Evolutionary conservation across 2,113 vertebrate genomes (phyloP).

Genomic region (Tamias sibiricus): DNA sequence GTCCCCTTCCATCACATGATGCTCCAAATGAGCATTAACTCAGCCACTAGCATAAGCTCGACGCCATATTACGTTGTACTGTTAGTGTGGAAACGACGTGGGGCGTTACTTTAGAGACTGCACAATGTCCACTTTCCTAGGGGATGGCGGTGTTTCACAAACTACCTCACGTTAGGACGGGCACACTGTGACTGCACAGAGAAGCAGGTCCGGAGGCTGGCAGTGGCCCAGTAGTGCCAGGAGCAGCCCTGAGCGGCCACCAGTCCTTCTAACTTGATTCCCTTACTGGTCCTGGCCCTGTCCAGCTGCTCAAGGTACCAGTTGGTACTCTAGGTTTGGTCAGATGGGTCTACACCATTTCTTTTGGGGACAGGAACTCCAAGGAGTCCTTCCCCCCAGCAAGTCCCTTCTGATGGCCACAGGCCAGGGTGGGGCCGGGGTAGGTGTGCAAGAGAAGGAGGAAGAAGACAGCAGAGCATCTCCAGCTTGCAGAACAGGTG

Average conservation of each 20-base stretch:
- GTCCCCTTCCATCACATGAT: neutral
- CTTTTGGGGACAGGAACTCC: neutral
- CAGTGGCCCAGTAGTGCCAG: accelerated
- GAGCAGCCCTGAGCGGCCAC: neutral
- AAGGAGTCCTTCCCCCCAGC: neutral
- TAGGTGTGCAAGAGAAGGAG: neutral
- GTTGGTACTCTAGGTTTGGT: neutral
- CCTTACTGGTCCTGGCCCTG: neutral
- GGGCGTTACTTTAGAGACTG: neutral
- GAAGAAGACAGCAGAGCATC: too few relatives aligned
- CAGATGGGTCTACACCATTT: neutral
- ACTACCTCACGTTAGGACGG: accelerated
- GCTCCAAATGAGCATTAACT: neutral
- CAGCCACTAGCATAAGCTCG: neutral
- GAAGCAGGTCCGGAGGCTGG: neutral
- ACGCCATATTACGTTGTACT: neutral
- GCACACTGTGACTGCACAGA: neutral
- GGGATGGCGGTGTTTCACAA: neutral
- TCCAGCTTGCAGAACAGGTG: neutral
- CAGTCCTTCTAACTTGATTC: neutral
- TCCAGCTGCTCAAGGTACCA: accelerated
- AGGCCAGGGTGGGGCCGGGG: neutral
- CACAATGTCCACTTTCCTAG: neutral
- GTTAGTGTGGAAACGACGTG: neutral
- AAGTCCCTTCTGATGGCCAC: neutral